A percentile compares a stretch with the other conserved stretches of the same genome.
These are phyloP conservation scores for Radopholus similis DNA, from an alignment of 1,140 invertebrate genomes.

Conservation along the genomic window DNA sequence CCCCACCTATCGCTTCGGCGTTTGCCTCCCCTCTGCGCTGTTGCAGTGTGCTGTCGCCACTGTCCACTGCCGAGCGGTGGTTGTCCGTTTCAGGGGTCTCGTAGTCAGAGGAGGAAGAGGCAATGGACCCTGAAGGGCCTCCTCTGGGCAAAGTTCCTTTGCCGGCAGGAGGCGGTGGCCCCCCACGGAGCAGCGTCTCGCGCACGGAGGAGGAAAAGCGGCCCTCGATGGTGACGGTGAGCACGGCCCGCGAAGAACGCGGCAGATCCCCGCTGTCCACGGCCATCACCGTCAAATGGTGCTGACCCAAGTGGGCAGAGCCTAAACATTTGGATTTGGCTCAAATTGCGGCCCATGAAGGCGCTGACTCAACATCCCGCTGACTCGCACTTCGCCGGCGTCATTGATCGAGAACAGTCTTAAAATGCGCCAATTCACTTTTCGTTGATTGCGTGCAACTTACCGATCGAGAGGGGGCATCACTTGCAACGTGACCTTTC, in stretches of 20 bases:
- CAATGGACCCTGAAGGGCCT: background rate
- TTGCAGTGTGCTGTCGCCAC: too few species aligned
- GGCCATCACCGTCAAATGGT: conserved; percentile 43
- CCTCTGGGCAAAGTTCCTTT: background rate
- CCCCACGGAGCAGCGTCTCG: background rate
- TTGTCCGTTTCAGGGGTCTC: background rate
- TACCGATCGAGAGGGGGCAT: conserved; percentile 47
- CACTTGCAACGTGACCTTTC: conserved; percentile 42
- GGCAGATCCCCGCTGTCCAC: conserved; percentile 55
- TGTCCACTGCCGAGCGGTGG: too few species aligned
- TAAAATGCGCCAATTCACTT: conserved; percentile 17
- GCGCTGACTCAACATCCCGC: conserved; percentile 53
- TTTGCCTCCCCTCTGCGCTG: too few species aligned
- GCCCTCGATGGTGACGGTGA: conserved; percentile 44
- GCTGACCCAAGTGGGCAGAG: conserved; percentile 55
- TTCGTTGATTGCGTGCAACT: background rate
- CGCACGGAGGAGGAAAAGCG: conserved; percentile 6
- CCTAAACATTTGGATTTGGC: too few species aligned
- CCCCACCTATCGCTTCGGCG: background rate
- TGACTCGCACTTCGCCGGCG: conserved; percentile 43
- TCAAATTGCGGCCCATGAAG: too few species aligned
- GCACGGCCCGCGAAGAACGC: conserved; percentile 36
- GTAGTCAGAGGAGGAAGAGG: background rate
- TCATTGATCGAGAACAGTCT: conserved; percentile 52
- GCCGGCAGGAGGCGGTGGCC: background rate